Conservation (phyloP, 2,888 invertebrate genomes). For the Fragum fragum region DNA sequence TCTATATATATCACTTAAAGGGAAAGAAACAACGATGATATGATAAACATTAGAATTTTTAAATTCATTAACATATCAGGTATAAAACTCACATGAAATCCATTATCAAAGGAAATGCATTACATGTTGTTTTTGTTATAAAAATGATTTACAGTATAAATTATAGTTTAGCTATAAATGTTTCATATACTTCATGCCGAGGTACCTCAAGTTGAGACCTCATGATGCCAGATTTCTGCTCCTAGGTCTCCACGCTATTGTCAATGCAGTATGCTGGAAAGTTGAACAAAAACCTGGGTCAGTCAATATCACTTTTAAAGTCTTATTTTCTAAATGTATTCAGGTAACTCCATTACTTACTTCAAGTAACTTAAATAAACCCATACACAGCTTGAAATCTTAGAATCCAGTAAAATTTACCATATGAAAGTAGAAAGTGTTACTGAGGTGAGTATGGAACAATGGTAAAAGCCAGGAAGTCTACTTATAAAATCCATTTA, state of each 20-base stretch:
- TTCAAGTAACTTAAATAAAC: conserved; percentile 15
- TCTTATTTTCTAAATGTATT: conserved; percentile 2
- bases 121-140: background rate
- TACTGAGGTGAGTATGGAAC: background rate
- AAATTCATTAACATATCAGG: too few species aligned
- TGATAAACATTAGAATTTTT: too few species aligned
- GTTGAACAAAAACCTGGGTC: conserved; percentile 84
- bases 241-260: conserved; percentile 79
- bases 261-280: conserved; percentile 81
- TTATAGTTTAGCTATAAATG: conserved; percentile 35
- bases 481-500: conserved; percentile 18
- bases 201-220: conserved; percentile 81
- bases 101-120: background rate
- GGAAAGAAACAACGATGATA: background rate
- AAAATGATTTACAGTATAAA: background rate
- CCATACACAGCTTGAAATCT: conserved; percentile 19
- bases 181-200: conserved; percentile 90
- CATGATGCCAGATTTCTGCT: conserved; percentile 77
- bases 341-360: conserved; percentile 18
- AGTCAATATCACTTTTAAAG: conserved; percentile 67
- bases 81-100: background rate
- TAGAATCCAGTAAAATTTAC: conserved; percentile 17
- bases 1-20: background rate
- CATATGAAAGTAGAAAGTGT: conserved; percentile 23
- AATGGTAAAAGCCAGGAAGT: conserved; percentile 17